Base-by-base conservation (phyloP, 2,888 invertebrate species). In the Acanthopleura granulata region DNA sequence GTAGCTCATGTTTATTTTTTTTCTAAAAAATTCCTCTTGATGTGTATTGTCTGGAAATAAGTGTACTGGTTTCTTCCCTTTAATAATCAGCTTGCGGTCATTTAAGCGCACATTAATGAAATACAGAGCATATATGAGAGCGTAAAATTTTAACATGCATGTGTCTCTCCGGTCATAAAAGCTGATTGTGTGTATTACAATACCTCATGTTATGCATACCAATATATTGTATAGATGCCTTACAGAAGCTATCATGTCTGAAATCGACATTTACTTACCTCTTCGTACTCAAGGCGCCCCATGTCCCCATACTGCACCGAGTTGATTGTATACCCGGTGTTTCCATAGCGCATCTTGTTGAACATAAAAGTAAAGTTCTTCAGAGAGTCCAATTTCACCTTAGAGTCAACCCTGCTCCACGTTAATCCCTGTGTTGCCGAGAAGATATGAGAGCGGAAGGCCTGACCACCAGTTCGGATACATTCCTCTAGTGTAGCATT, bases 251-350 rank as follows among this genome's bases (percentile, higher is more conserved):
- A 49, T 4, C 25, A 49, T 50, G 50, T 49, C 6, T 25, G 22
- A 72, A 22, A 72, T 72, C 57, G 40, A 40, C 40, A 6, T 40
- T 40, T 57, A n/a, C 57, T 57, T 12, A 57, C 57, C 57, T 57
- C 12, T 12, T 57, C 3, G 22, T 57, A 57, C 22, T 57, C 57
- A n/a, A 57, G 22, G 22, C 57, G 57, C 12, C 57, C 57, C 18
- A 22, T 22, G 12, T 57, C 22, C 22, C 57, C 57, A 22, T 57
- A 57, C n/a, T 18, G 18, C n/a, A 57, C 57, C 6, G 22, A 57
- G 61, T 80, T 75, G 18, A 85, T 79, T 51, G 72, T 76, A 74
- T 84, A 85, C 4, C 84, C 85, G 73, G 79, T 72, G 75, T 84
- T 78, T 80, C 84, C 83, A 75, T 79, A 85, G 15, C 84, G 74